Evolutionary conservation across 2,888 invertebrate species (phyloP).

Genomic region (Lymantria dispar): DNA sequence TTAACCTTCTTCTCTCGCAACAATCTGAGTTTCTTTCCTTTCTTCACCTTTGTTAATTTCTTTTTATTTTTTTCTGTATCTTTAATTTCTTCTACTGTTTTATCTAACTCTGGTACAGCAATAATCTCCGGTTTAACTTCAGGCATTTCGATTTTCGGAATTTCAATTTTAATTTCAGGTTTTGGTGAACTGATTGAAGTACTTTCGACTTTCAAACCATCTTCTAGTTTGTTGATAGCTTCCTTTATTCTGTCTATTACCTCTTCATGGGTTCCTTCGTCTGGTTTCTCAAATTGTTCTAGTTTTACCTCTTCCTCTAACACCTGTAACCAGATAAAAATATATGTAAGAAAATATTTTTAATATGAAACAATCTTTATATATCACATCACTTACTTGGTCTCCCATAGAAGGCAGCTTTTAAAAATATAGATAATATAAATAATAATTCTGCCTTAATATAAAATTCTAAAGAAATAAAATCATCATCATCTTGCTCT

Average conservation of each 20-base stretch:
- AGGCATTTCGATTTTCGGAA: background rate
- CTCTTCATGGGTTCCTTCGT: slow-evolving; percentile 54
- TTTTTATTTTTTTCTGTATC: slow-evolving; percentile 30
- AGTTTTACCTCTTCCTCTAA: slow-evolving; percentile 58
- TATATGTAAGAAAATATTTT: background rate
- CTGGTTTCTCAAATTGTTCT: slow-evolving; percentile 63
- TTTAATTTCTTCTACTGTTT: slow-evolving; percentile 5
- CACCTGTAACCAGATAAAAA: slow-evolving; percentile 37
- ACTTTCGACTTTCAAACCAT: slow-evolving; percentile 45
- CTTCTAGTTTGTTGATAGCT: slow-evolving; percentile 67
- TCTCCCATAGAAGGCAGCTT: slow-evolving; percentile 13
- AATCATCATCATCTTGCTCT: too few species aligned
- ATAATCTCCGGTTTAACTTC: background rate
- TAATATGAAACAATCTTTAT: too few species aligned
- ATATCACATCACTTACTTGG: slow-evolving; percentile 11
- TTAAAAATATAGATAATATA: slow-evolving; percentile 10
- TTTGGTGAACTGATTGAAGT: slow-evolving; percentile 30
- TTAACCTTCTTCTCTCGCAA: slow-evolving; percentile 52
- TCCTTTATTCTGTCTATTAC: slow-evolving; percentile 70
- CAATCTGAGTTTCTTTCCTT: slow-evolving; percentile 28
- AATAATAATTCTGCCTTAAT: too few species aligned
- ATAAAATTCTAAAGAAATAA: too few species aligned
- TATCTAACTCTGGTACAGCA: background rate
- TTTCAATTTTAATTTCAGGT: slow-evolving; percentile 23
- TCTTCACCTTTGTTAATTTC: slow-evolving; percentile 54